Evolutionary conservation across 2,113 vertebrate species (phyloP).

Genomic region (Tretioscincus oriximinensis): DNA sequence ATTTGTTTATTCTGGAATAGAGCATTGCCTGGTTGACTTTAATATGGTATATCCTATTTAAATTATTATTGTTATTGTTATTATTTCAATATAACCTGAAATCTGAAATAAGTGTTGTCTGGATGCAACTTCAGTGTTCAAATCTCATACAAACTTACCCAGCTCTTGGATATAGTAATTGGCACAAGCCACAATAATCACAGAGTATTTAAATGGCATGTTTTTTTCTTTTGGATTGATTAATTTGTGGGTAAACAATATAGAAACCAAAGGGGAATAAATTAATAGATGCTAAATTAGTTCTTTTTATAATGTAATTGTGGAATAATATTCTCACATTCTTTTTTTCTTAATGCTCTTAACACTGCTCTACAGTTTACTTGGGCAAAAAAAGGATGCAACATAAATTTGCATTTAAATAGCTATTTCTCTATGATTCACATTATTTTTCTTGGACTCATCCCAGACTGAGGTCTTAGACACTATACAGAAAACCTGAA

Average conservation of each 20-base stretch:
- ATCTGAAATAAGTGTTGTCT: no score
- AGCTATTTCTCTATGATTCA: constrained; percentile 3
- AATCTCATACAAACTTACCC: neutral
- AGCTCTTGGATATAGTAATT: neutral
- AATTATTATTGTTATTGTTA: no score
- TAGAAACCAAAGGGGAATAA: neutral
- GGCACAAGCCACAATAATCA: neutral
- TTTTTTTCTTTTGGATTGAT: constrained; percentile 5
- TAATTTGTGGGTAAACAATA: neutral
- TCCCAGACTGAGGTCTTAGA: constrained; percentile 13
- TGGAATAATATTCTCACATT: neutral
- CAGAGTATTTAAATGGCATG: neutral
- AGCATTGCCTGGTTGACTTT: no score
- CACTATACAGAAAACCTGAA: constrained; percentile 11
- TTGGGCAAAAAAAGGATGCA: constrained; percentile 5
- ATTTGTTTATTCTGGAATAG: no score
- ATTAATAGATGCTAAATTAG: constrained; percentile 22
- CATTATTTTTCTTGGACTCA: constrained; percentile 9
- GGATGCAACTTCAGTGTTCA: neutral
- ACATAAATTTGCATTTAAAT: constrained; percentile 27
- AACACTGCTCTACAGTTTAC: constrained; percentile 12
- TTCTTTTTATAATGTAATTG: constrained; percentile 18
- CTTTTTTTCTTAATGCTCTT: constrained; percentile 6
- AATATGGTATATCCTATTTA: no score
- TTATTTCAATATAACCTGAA: no score